Evolutionary conservation across 2,888 invertebrate genomes (phyloP).

Genomic region (Melitaea athalia): DNA sequence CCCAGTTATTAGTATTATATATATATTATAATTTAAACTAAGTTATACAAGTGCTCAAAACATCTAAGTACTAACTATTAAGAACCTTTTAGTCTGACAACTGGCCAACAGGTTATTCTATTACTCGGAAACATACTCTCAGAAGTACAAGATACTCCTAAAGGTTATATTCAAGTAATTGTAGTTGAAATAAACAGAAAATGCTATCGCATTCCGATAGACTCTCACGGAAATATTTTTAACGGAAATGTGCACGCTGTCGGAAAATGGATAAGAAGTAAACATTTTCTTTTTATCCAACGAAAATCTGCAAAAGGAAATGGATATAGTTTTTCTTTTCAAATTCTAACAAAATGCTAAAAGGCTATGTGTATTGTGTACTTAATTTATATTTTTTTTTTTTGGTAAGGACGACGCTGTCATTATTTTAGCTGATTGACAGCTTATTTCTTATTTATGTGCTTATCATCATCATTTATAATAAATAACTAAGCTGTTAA

Average conservation of each 20-base stretch:
- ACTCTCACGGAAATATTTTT: constrained; percentile 4
- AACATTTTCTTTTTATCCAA: neutral
- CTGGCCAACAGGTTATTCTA: neutral
- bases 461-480: too few relatives aligned
- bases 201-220: constrained; percentile 4
- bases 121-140: neutral
- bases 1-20: too few relatives aligned
- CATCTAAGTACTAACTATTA: too few relatives aligned
- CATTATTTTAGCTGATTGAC: too few relatives aligned
- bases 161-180: constrained; percentile 5
- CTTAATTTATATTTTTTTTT: too few relatives aligned
- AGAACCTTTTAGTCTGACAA: neutral
- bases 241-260: constrained; percentile 3
- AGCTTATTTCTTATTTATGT: too few relatives aligned
- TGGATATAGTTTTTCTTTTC: neutral
- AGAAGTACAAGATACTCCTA: neutral
- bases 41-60: too few relatives aligned
- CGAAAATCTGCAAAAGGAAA: neutral
- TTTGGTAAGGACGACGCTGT: too few relatives aligned
- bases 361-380: neutral
- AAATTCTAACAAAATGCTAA: too few relatives aligned
- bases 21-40: too few relatives aligned
- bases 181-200: constrained; percentile 1
- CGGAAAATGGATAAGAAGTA: neutral
- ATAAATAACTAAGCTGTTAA: too few relatives aligned